Percentiles rank a stretch among this genome's conserved stretches.
Evolutionary conservation across 2,797 vertebrate species (phyloP).

Genomic region (Oryzias sinensis): DNA sequence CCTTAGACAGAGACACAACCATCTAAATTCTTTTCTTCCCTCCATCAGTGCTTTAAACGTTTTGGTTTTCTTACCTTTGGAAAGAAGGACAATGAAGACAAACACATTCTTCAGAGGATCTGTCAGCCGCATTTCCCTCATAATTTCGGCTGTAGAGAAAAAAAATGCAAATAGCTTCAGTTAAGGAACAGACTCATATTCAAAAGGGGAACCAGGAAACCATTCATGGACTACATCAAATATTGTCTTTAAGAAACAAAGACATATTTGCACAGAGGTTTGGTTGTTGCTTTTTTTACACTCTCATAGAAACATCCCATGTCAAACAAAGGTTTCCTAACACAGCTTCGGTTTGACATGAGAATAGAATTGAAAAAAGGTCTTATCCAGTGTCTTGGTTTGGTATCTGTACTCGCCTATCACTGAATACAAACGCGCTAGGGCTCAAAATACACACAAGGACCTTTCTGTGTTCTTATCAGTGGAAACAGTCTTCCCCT

Average conservation of each 20-base stretch:
- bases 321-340: conserved; percentile 11
- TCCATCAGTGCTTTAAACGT: too few species aligned
- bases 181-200: neutral
- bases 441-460: conserved; percentile 58
- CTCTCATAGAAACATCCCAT: conserved; percentile 17
- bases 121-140: conserved; percentile 12
- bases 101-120: conserved; percentile 17
- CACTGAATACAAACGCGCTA: conserved; percentile 54
- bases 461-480: conserved; percentile 53
- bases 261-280: neutral
- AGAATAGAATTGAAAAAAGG: conserved; percentile 28
- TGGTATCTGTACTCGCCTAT: conserved; percentile 45
- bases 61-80: conserved; percentile 35
- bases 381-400: conserved; percentile 28
- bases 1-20: too few species aligned
- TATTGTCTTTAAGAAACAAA: neutral
- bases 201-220: conserved; percentile 16
- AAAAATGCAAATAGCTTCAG: neutral
- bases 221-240: too few species aligned
- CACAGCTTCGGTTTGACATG: conserved; percentile 13
- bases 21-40: too few species aligned
- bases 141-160: conserved; percentile 17
- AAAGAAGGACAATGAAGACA: conserved; percentile 26
- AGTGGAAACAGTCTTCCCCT: conserved; percentile 64
- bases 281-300: neutral